Conservation (phyloP, 2,797 vertebrate genomes). For the Picus viridis region DNA sequence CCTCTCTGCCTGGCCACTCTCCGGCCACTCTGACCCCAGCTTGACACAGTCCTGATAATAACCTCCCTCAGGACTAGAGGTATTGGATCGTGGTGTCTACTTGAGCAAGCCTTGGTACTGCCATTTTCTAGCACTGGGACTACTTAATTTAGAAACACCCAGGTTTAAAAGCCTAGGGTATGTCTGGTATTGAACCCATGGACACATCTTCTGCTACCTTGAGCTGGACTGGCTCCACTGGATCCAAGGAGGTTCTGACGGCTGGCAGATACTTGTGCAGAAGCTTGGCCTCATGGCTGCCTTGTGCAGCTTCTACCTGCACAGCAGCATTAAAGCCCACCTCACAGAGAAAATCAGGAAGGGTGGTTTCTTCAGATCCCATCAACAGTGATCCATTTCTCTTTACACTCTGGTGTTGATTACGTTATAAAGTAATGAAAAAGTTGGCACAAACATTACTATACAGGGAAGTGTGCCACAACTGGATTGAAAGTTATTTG, state of each 20-base stretch:
- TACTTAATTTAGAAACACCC: neutral
- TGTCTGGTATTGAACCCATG: neutral
- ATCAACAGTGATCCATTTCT: neutral
- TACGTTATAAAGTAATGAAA: neutral
- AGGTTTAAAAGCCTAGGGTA: neutral
- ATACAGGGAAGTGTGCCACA: rapidly evolving
- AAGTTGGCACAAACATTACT: neutral
- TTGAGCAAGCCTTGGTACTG: neutral
- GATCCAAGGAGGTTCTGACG: neutral
- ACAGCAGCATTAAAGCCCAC: neutral
- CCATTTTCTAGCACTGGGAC: neutral
- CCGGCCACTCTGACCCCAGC: no score
- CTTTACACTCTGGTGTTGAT: neutral
- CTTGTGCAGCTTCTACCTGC: neutral
- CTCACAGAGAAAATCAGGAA: neutral
- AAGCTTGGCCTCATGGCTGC: neutral
- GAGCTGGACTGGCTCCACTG: rapidly evolving
- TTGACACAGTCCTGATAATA: neutral
- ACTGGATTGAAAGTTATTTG: neutral
- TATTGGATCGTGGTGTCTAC: neutral
- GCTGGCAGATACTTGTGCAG: neutral
- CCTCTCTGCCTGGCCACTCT: no score
- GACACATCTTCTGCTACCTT: rapidly evolving
- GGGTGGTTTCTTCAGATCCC: neutral
- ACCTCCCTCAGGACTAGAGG: neutral